Conservation (phyloP, 2,113 vertebrate species). For the Mus musculus region GRCm39 chr2:127399001-127399500, state of each 20-base stretch:
- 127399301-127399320: neutral
- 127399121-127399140: neutral
- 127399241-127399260: too few relatives aligned
- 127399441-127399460: neutral
- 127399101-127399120: constrained; percentile 42
- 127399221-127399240: neutral
- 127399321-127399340: neutral
- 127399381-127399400: neutral
- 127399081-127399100: neutral
- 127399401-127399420: neutral
- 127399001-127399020: constrained; percentile 3
- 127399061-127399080: neutral
- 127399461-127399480: neutral
- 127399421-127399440: neutral
- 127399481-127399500: neutral
- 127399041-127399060: neutral
- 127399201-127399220: constrained; percentile 37
- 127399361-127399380: neutral
- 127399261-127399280: neutral
- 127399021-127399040: constrained; percentile 41
- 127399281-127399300: neutral
- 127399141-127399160: constrained; percentile 11
- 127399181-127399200: constrained; percentile 51
- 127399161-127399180: constrained; percentile 11
- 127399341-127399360: neutral